Base-by-base conservation (phyloP, 2,797 vertebrate genomes). In the Babyrousa celebensis region DNA sequence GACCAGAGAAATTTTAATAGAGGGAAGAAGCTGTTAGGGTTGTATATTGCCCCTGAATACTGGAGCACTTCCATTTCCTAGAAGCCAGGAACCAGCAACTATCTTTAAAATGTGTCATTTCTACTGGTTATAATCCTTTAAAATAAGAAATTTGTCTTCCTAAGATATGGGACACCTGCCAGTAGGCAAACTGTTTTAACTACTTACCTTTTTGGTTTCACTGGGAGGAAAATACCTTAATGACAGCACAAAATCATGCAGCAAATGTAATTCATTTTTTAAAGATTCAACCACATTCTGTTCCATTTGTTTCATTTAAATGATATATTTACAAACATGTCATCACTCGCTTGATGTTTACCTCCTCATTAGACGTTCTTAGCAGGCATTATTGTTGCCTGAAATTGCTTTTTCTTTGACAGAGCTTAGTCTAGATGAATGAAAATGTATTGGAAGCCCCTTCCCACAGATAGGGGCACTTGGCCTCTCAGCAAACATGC, bases 241-340 rank as follows among this genome's bases (percentile, higher is more conserved):
- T 71, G 92, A 78, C 12, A 82, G 36, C 25, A 90, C 40, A 67
- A 27, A 79, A 77, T 67, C 43, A 62, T 74, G n/a, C n/a, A 60
- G 48, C 83, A 95, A 95, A 67, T 95, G 74, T 10, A 88, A 62
- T 87, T 83, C 11, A 0, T 67, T 93, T 91, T 90, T 63, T 48
- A 85, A 94, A 88, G 68, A 94, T 82, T 82, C 71, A 84, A 1
- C 74, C 91, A 11, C 21, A 62, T 86, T 23, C 20, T 89, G 11
- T 91, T 71, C 29, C 9, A 12, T 78, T 91, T 90, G 12, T 84
- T 91, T 88, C 40, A 27, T 71, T 88, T 78, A 90, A 85, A 68
- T 95, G 58, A 63, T 94, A 14, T 74, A 84, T 95, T 78, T 93
- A 63, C 79, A 96, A 89, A 92, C 21, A n/a, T 25, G 48, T n/a